Conservation (phyloP, 2,797 vertebrate species). For the Balearica regulorum region DNA sequence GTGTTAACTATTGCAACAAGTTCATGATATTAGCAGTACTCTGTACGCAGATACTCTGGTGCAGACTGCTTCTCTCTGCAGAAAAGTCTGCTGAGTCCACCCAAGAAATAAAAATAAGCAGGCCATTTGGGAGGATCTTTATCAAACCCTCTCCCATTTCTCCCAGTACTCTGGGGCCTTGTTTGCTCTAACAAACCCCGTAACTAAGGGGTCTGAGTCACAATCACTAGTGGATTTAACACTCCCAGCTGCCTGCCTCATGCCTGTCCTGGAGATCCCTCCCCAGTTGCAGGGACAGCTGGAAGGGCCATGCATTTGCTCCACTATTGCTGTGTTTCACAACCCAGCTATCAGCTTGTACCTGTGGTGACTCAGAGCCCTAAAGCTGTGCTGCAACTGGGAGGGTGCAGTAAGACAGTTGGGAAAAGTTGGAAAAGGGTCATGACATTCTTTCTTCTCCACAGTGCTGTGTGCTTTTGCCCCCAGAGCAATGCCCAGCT, state of each 20-base stretch:
- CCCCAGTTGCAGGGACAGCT: background rate
- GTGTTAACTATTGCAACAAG: background rate
- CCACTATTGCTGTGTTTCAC: background rate
- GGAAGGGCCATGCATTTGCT: background rate
- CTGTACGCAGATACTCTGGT: background rate
- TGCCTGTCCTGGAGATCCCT: background rate
- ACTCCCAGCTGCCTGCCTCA: background rate
- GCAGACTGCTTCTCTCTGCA: background rate
- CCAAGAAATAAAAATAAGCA: slow-evolving; percentile 17
- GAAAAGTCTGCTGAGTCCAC: background rate
- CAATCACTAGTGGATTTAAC: background rate
- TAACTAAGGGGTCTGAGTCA: slow-evolving; percentile 8
- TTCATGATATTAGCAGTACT: background rate
- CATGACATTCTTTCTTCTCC: background rate
- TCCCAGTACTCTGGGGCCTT: background rate
- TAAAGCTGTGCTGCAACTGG: background rate
- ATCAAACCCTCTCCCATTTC: background rate
- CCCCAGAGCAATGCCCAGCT: background rate
- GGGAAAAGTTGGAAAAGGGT: background rate
- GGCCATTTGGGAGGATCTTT: background rate
- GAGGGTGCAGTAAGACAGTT: background rate
- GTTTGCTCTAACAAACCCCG: slow-evolving; percentile 4
- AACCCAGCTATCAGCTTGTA: background rate
- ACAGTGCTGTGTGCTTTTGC: background rate
- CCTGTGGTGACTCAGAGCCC: slow-evolving; percentile 15